A percentile compares a stretch with the other conserved stretches of the same genome.
phyloP scores from a whole-genome alignment of 2,888 invertebrate genomes.

The Chorisops tibialis region DNA sequence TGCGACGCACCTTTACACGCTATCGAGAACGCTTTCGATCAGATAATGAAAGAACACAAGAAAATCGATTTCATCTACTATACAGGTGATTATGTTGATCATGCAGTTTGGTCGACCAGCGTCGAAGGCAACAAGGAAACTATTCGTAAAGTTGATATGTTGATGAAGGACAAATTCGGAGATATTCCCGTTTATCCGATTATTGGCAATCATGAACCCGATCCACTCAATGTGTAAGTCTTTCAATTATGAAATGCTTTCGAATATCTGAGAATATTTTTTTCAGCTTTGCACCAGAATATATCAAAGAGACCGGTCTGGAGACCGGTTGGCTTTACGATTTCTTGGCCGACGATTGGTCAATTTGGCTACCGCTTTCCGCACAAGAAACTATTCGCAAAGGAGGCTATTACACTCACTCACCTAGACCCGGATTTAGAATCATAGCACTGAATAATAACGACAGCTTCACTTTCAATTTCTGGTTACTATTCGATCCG shows the following conservation, averaged over 20 bases:
- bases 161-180: conserved; percentile 59
- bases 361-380: conserved; percentile 60
- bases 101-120: conserved; percentile 84
- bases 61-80: conserved; percentile 69
- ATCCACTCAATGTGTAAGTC: conserved; percentile 78
- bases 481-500: conserved; percentile 70
- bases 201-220: conserved; percentile 81
- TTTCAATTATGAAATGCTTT: neutral
- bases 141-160: conserved; percentile 56
- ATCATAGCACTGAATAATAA: conserved; percentile 79
- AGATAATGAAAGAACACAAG: conserved; percentile 58
- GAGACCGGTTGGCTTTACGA: conserved; percentile 75
- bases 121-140: conserved; percentile 60
- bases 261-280: neutral
- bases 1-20: conserved; percentile 75
- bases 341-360: conserved; percentile 68
- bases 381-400: conserved; percentile 59
- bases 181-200: conserved; percentile 64
- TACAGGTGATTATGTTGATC: conserved; percentile 84
- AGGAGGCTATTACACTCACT: conserved; percentile 75
- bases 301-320: conserved; percentile 53
- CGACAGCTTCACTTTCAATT: conserved; percentile 57
- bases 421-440: conserved; percentile 65
- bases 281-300: conserved; percentile 60
- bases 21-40: conserved; percentile 63